Base-by-base conservation (phyloP, 2,888 invertebrate species). In the Arge pagana region DNA sequence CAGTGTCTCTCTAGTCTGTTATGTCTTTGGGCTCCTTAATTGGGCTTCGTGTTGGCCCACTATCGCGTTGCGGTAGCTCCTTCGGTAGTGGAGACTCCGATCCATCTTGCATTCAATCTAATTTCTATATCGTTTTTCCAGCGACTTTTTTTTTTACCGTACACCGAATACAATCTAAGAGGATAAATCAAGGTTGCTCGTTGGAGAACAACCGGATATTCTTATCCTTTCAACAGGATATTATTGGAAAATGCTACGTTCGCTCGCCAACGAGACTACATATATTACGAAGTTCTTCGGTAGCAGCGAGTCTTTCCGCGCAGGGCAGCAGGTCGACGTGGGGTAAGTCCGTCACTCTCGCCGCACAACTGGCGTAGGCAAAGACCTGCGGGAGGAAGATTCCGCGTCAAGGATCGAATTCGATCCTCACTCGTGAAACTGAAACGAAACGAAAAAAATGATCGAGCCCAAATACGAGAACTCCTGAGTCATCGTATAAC, bases 1-100 rank as follows among this genome's bases (percentile, higher is more conserved):
- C n/a, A n/a, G n/a, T 15, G 23, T 16, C 16, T 40, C 24, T 10
- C 26, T 21, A 24, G 45, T 45, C 45, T 45, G 28, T 35, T n/a
- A 35, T 56, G 23, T 54, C 54, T 52, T 54, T 36, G 50, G 59
- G 56, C 53, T 56, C 64, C 70, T 75, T 74, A 74, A 74, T 74
- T 72, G 73, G 74, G 62, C 62, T 55, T 65, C 67, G 56, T 72
- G 74, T 76, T 71, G 63, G 63, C 58, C 58, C 64, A 63, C 66
- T 72, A 69, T 72, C 68, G 65, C 59, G 57, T 60, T 53, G 43
- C 48, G 40, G 57, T 39, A 56, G 65, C 63, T 55, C 53, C 61
- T 54, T 57, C 64, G 62, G 65, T 67, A 66, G 65, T 68, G 63
- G 58, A 62, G 55, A 58, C 56, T 63, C 61, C 56, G 60, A 35